A percentile compares a stretch with the other conserved stretches of the same genome.
phyloP scores from a whole-genome alignment of 2,113 vertebrate species.

The Nannobrachium achirus region DNA sequence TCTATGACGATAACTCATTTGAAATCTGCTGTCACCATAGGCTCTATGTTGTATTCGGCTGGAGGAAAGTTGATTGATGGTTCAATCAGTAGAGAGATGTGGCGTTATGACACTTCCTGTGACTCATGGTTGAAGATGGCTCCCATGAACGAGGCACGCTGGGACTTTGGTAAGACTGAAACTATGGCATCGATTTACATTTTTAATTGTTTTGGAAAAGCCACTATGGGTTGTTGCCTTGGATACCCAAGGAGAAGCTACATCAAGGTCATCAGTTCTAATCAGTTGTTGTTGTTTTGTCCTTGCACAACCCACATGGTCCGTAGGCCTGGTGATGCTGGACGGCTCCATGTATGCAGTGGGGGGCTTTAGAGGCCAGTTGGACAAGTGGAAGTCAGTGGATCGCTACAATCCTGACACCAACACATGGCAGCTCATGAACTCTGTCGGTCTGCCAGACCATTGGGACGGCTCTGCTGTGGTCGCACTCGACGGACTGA shows the following conservation, averaged over 20 bases:
- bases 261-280: no score
- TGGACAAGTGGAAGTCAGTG: slow-evolving; percentile 75
- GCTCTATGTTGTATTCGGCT: slow-evolving; percentile 79
- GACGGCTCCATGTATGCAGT: slow-evolving; percentile 84
- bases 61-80: slow-evolving; percentile 84
- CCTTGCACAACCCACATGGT: background rate
- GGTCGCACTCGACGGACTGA: slow-evolving; percentile 79
- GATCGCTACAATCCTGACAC: slow-evolving; percentile 83
- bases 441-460: slow-evolving; percentile 81
- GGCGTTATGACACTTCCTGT: slow-evolving; percentile 84
- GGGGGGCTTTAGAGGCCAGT: slow-evolving; percentile 83
- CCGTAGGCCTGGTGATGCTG: slow-evolving; percentile 80
- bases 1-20: no score
- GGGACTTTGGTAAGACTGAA: slow-evolving; percentile 75
- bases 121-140: slow-evolving; percentile 85
- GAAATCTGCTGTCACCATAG: slow-evolving; percentile 52
- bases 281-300: no score
- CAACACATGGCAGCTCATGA: slow-evolving; percentile 81
- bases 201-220: no score
- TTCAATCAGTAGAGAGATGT: slow-evolving; percentile 84
- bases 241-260: no score
- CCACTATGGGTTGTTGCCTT: no score
- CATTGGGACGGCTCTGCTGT: slow-evolving; percentile 81
- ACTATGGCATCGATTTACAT: no score
- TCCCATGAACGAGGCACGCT: slow-evolving; percentile 83